Conservation (phyloP, 1,140 invertebrate genomes). For the Caenorhabditis elegans region WBcel235 BX284606.5:16633001-16633500, state of each 20-base stretch:
- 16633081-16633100: too few relatives aligned
- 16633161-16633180: slow-evolving; percentile 13
- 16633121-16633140: too few relatives aligned
- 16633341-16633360: background rate
- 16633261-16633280: background rate
- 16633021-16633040: too few relatives aligned
- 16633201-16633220: too few relatives aligned
- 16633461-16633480: background rate
- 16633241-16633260: slow-evolving; percentile 27
- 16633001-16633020: too few relatives aligned
- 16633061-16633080: too few relatives aligned
- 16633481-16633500: slow-evolving; percentile 49
- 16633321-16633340: slow-evolving; percentile 9
- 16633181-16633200: slow-evolving; percentile 28
- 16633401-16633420: slow-evolving; percentile 23
- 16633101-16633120: too few relatives aligned
- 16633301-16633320: background rate
- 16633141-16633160: slow-evolving; percentile 7
- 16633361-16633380: slow-evolving; percentile 29
- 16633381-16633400: slow-evolving; percentile 32
- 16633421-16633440: slow-evolving; percentile 19
- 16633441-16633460: too few relatives aligned
- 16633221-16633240: slow-evolving; percentile 20
- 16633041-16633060: too few relatives aligned
- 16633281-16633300: background rate